phyloP scores from a whole-genome alignment of 1,140 invertebrate genomes.

The Brachionus plicatilis region DNA sequence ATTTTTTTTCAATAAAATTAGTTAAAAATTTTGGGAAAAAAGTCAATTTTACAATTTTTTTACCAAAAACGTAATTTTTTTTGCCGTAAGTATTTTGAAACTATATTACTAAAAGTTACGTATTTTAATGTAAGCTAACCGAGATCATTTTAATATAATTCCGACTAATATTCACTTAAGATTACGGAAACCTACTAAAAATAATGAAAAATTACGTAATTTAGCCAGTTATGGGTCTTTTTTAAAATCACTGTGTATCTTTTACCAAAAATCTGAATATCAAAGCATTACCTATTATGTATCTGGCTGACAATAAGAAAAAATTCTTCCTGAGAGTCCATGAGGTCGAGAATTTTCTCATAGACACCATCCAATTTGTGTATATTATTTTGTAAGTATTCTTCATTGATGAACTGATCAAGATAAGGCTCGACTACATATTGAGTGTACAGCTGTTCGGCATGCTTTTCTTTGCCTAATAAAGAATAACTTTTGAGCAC shows the following conservation, averaged over 20 bases:
- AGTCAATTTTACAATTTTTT: too few species aligned
- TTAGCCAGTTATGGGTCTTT: too few species aligned
- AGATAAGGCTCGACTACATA: constrained; percentile 68
- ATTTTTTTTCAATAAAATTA: too few species aligned
- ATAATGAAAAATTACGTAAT: background rate
- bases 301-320: background rate
- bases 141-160: too few species aligned
- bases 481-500: constrained; percentile 48
- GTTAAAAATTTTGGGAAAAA: too few species aligned
- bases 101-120: background rate
- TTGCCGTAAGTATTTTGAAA: background rate
- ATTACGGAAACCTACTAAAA: too few species aligned
- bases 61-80: too few species aligned
- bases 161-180: too few species aligned
- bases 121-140: too few species aligned
- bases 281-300: background rate
- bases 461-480: constrained; percentile 61
- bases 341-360: constrained; percentile 66
- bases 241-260: too few species aligned
- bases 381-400: constrained; percentile 65
- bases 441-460: constrained; percentile 68
- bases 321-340: constrained; percentile 57
- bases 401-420: constrained; percentile 65
- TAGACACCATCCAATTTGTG: constrained; percentile 70
- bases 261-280: too few species aligned